These are phyloP conservation scores for Archips xylosteana DNA, from an alignment of 2,888 invertebrate species.

Conservation along the genomic window DNA sequence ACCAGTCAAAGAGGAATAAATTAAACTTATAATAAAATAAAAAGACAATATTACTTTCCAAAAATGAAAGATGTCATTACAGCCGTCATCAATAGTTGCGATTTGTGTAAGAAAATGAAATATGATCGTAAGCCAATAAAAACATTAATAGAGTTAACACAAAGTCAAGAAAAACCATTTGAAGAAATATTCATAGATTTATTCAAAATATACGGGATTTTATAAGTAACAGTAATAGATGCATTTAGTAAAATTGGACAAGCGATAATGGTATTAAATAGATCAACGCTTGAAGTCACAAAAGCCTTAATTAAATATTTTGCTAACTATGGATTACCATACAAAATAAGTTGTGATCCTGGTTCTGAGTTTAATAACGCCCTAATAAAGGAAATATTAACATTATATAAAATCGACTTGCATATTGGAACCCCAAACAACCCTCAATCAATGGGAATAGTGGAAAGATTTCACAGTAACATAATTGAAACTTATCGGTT, in stretches of 20 bases:
- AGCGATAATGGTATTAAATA: neutral
- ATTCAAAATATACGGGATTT: neutral
- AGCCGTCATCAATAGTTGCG: slow-evolving; percentile 38
- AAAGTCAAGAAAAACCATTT: slow-evolving; percentile 36
- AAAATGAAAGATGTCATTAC: slow-evolving; percentile 46
- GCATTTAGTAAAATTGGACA: slow-evolving; percentile 24
- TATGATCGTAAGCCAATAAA: slow-evolving; percentile 44
- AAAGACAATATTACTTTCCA: slow-evolving; percentile 45
- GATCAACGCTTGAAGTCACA: slow-evolving; percentile 13
- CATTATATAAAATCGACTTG: neutral
- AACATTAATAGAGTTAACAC: slow-evolving; percentile 30
- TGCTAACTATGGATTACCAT: neutral
- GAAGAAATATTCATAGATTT: slow-evolving; percentile 40
- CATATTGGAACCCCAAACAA: slow-evolving; percentile 25
- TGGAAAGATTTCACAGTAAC: slow-evolving; percentile 12
- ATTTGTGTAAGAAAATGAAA: slow-evolving; percentile 42
- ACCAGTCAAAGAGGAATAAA: slow-evolving; percentile 49
- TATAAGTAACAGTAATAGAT: slow-evolving; percentile 1
- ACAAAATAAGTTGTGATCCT: slow-evolving; percentile 15
- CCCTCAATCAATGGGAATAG: slow-evolving; percentile 11
- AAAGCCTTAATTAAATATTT: slow-evolving; percentile 15
- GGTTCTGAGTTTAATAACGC: slow-evolving; percentile 16
- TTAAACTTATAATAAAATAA: slow-evolving; percentile 45
- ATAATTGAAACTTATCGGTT: slow-evolving; percentile 3
- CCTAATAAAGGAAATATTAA: slow-evolving; percentile 1